Evolutionary conservation across 2,797 vertebrate genomes (phyloP), one percentile per base, ranked within the genome.

Genomic region (Alauda arvensis): DNA sequence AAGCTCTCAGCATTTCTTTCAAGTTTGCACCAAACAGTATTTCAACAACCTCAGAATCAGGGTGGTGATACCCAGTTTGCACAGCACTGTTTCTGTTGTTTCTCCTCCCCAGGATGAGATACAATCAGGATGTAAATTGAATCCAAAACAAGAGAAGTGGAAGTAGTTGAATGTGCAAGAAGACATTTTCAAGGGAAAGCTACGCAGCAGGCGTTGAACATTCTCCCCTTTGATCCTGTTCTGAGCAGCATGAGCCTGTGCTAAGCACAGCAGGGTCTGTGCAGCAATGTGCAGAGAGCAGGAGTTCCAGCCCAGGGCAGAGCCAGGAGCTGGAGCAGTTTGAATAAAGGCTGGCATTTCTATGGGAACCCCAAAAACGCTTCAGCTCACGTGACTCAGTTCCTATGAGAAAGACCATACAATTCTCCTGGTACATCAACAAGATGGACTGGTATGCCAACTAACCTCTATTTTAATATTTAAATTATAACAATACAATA

Each of bases 401-500:
- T 95, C 85, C 68, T 94, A 85, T 86, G 85, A 92, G 88, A 87
- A 89, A 93, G 78, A 89, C 77, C 57, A 0, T 93, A 94, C 83
- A 93, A 46, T 88, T 93, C 80, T 96, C 87, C 86, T 90, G 94
- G 91, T 94, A 95, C 91, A 93, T 87, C 91, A 96, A 94, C 79
- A 90, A 95, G 89, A 96, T 91, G 87, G 94, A 96, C 91, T 95
- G 92, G 68, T 91, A 91, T 93, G 88, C 95, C 83, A 79, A 93
- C 94, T 92, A 97, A 95, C 77, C 84, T 96, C 95, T 95, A 95
- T 93, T 97, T 97, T 97, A 96, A 96, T 97, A 93, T 92, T 97
- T 96, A 96, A 96, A 96, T 95, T 94, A 92, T 68, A 97, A 97
- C 94, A 96, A 82, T 96, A 96, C 93, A 96, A 71, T 95, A 96